These are phyloP conservation scores for Drosophila mojavensis DNA, from an alignment of 1,140 invertebrate genomes.

Conservation along the genomic window DNA sequence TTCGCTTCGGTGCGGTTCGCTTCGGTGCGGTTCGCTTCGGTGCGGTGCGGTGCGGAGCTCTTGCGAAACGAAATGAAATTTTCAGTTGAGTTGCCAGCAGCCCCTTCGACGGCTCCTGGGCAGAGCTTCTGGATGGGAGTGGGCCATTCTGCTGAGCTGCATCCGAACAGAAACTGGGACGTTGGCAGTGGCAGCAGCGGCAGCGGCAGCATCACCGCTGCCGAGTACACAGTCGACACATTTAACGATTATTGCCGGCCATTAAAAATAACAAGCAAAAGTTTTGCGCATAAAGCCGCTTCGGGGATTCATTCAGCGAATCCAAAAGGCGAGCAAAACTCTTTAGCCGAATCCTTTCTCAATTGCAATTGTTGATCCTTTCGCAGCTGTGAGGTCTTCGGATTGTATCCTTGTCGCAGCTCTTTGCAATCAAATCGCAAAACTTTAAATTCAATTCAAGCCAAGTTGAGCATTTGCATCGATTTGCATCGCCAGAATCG, in stretches of 20 bases:
- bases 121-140: constrained; percentile 1
- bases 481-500: constrained; percentile 36
- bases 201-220: constrained; percentile 17
- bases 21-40: constrained; percentile 7
- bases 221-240: constrained; percentile 71
- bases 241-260: constrained; percentile 80
- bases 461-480: constrained; percentile 24
- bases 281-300: constrained; percentile 81
- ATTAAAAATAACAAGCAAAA: constrained; percentile 83
- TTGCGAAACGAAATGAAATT: constrained; percentile 78
- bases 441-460: constrained; percentile 76
- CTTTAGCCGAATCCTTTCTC: constrained; percentile 75
- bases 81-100: constrained; percentile 77
- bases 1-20: background rate
- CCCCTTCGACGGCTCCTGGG: constrained; percentile 1
- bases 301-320: constrained; percentile 77
- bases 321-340: constrained; percentile 72
- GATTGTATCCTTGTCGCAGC: constrained; percentile 47
- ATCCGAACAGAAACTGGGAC: constrained; percentile 53
- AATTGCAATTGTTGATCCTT: constrained; percentile 83
- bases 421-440: constrained; percentile 67
- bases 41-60: constrained; percentile 32
- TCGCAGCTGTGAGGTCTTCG: constrained; percentile 57
- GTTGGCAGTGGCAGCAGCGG: constrained; percentile 27
- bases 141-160: constrained; percentile 66